Evolutionary conservation across 2,888 invertebrate genomes (phyloP), one percentile per base, ranked within the genome.

Genomic region (Nebria salina): DNA sequence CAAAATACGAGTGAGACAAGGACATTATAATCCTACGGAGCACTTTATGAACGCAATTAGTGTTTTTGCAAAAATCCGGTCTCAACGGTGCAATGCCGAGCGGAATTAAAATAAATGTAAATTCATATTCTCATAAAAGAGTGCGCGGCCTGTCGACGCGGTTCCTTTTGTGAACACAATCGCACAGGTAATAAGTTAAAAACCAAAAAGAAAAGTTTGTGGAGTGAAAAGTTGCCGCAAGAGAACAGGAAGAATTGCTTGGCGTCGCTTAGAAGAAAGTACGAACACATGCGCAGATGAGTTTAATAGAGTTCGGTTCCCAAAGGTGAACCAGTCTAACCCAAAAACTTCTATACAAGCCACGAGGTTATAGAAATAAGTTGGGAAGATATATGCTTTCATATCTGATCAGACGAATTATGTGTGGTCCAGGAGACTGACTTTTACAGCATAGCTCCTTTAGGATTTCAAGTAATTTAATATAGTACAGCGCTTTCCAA

Each of bases 131-230:
- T 75, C 75, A 78, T 78, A 78, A 78, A 78, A 64, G 78, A 78
- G 73, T 54, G 54, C 54, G 41, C 43, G 72, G 78, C 11, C 72
- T 75, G 70, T 75, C 80, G 72, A 13, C 72, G 75, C 68, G 34
- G 75, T 80, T 80, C 80, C 80, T 80, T 80, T 43, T 75, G 75
- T 72, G 80, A 80, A 75, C 80, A 80, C 75, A 80, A 80, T 80
- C 80, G 80, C 80, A 79, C 75, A 80, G 80, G 80, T 80, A 80
- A 80, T 80, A 80, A 80, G 80, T 80, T 80, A 80, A 80, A 80
- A 80, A 80, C 72, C 80, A 80, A 80, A 80, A 80, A 80, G 80
- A 75, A 80, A 80, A 80, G 80, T 80, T 80, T 54, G 25, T 34
- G 42, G 74, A 25, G 70, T 20, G 20, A 70, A 80, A 80, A 75